Base-by-base conservation (phyloP, 1,140 invertebrate genomes). In the Amyelois transitella region DNA sequence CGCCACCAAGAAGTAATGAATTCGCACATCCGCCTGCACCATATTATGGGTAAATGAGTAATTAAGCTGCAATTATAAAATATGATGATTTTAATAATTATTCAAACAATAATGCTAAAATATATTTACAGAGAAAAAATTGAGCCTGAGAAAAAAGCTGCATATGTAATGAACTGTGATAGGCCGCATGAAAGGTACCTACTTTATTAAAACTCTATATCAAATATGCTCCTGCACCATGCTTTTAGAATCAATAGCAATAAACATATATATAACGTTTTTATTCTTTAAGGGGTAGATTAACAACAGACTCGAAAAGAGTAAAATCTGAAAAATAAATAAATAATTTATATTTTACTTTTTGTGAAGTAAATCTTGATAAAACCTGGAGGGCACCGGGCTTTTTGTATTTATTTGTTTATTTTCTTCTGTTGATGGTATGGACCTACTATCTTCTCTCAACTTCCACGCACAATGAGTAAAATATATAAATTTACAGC, bases 141-240 rank as follows among this genome's bases (percentile, higher is more conserved):
- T 22, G 76, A 78, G 8, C 43, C 25, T 7, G 72, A 81, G 7
- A 81, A 77, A 58, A 82, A 76, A 52, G 4, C 17, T 10, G 28
- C 69, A 0, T 50, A 60, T 17, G 43, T 51, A 2, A 72, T 81
- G 75, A 84, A 74, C 32, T 87, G 84, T 43, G 79, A 78, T 19
- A 66, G 77, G 53, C 66, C 61, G 53, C 74, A 82, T 62, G 84
- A 87, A 70, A 82, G 77, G 83, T 85, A 72, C 55, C 18, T 18
- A 38, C 20, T 1, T 8, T 12, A 48, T 52, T 48, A 38, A 21
- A 12, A 25, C 25, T 25, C 22, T 14, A 50, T 14, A 20, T 18
- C 6, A 54, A 38, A 44, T 43, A 14, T 55, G 51, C 17, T 54
- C 51, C 17, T 51, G n/a, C n/a, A n/a, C n/a, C n/a, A n/a, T n/a